phyloP scores from a whole-genome alignment of 2,113 vertebrate genomes.

The Centropus unirufus region DNA sequence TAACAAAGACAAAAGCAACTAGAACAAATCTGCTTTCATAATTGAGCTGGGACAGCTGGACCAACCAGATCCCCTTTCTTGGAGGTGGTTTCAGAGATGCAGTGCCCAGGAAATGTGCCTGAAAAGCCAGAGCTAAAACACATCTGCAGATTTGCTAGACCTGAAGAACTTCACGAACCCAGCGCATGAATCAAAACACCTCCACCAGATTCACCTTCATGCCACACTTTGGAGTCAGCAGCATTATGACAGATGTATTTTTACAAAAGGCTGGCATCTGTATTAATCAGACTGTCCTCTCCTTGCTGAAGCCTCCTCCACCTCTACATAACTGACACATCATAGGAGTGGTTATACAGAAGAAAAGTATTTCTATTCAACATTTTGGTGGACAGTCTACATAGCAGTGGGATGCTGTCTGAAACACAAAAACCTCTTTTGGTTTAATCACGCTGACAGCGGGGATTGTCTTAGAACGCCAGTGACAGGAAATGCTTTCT shows the following conservation, averaged over 20 bases:
- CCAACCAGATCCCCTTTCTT: background rate
- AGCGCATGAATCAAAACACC: background rate
- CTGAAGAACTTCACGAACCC: background rate
- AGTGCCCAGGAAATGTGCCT: background rate
- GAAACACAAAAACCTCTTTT: background rate
- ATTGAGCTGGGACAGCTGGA: background rate
- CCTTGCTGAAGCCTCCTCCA: background rate
- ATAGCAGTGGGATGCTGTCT: background rate
- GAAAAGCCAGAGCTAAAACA: background rate
- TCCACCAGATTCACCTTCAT: background rate
- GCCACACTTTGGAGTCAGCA: background rate
- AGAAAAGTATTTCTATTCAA: background rate
- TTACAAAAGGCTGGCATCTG: background rate
- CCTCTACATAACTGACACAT: background rate
- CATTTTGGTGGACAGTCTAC: background rate
- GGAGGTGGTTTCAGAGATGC: background rate
- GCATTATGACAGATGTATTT: background rate
- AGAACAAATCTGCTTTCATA: background rate
- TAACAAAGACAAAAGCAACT: background rate
- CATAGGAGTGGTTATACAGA: background rate
- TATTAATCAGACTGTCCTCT: background rate
- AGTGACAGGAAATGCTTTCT: background rate
- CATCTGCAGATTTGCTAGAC: background rate
- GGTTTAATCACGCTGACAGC: background rate
- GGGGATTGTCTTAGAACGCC: background rate